phyloP scores from a whole-genome alignment of 2,113 vertebrate species.

The Ptychochromis oligacanthus region DNA sequence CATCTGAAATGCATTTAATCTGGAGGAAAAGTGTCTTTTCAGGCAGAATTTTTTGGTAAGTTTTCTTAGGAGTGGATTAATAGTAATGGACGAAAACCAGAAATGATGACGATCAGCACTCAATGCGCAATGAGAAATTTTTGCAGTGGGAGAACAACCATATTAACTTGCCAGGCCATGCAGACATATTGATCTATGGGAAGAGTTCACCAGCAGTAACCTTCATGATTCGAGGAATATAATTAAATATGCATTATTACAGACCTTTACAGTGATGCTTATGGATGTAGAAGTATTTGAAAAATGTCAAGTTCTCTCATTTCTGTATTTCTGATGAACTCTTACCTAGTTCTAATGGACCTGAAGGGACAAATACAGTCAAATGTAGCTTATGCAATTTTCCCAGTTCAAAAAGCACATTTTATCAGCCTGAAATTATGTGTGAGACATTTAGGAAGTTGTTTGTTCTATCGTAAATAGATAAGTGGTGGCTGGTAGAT shows the following conservation, averaged over 20 bases:
- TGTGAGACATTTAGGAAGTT: constrained; percentile 10
- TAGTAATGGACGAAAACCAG: constrained; percentile 18
- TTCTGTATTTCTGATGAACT: constrained; percentile 38
- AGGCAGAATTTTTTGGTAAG: not conserved
- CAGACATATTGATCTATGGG: constrained; percentile 61
- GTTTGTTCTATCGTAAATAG: constrained; percentile 7
- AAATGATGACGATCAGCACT: constrained; percentile 11
- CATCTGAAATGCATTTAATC: not conserved
- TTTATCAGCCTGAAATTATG: constrained; percentile 2
- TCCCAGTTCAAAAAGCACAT: constrained; percentile 14
- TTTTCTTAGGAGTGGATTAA: constrained; percentile 17
- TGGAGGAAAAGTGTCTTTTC: not conserved
- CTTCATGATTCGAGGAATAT: constrained; percentile 62
- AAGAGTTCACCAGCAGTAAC: constrained; percentile 49
- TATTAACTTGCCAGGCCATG: constrained; percentile 62
- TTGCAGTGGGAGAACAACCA: not conserved
- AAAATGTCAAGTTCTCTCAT: constrained; percentile 59
- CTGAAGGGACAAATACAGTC: constrained; percentile 19
- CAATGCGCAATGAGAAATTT: constrained; percentile 9
- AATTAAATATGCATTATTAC: constrained; percentile 70
- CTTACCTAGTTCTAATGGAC: constrained; percentile 10
- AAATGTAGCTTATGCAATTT: constrained; percentile 26
- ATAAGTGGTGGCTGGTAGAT: constrained; percentile 19
- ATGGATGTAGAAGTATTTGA: constrained; percentile 60
- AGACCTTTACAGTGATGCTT: constrained; percentile 43